phyloP scores from a whole-genome alignment of 2,113 vertebrate species.

The Dicentrarchus labrax region DNA sequence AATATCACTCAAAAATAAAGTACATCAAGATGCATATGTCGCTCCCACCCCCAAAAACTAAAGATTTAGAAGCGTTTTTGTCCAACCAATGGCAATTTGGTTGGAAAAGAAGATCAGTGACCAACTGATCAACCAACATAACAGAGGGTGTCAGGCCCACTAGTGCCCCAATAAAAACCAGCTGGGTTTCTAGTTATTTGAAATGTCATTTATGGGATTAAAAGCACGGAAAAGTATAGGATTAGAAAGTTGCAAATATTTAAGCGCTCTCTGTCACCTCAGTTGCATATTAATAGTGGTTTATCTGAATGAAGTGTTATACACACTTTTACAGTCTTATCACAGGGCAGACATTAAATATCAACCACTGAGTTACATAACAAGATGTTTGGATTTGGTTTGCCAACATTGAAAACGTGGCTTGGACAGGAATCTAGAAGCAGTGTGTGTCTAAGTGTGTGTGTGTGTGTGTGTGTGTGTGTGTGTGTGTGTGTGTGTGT shows the following conservation, averaged over 20 bases:
- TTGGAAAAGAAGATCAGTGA: no score
- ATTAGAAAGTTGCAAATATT: neutral
- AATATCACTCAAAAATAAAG: no score
- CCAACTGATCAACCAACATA: no score
- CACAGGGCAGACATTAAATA: conserved; percentile 7
- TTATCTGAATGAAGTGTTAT: neutral
- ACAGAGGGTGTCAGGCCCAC: no score
- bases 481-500: neutral
- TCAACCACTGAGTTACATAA: neutral
- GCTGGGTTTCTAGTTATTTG: neutral
- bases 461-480: neutral
- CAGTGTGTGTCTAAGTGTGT: neutral
- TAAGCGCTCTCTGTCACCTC: neutral
- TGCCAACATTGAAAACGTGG: conserved; percentile 8
- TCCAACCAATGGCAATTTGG: no score
- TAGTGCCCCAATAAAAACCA: neutral
- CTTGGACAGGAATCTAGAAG: neutral
- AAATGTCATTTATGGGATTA: neutral
- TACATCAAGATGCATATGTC: no score
- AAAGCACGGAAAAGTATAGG: neutral
- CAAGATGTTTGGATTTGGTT: conserved; percentile 28
- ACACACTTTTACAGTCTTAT: neutral
- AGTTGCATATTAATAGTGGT: neutral
- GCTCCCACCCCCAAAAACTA: no score
- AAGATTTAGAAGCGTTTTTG: no score